These are phyloP conservation scores for Enhydra lutris DNA, from an alignment of 2,113 vertebrate genomes.

Conservation along the genomic window DNA sequence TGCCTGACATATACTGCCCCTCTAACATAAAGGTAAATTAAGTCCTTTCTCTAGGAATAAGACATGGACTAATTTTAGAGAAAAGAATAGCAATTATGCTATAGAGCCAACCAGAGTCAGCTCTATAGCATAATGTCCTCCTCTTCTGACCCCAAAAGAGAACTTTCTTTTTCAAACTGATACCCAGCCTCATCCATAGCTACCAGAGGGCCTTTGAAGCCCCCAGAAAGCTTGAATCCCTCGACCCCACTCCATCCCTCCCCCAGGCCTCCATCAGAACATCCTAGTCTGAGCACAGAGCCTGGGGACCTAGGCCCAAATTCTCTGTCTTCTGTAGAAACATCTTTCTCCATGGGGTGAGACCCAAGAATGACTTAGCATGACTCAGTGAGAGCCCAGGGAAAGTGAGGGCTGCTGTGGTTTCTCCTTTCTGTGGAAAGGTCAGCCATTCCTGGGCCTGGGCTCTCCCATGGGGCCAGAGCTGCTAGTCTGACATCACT, in stretches of 20 bases:
- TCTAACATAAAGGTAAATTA: background rate
- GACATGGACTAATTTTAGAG: background rate
- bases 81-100: background rate
- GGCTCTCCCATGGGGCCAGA: background rate
- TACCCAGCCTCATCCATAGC: background rate
- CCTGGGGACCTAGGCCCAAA: background rate
- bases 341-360: background rate
- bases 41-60: background rate
- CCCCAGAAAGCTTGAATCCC: background rate
- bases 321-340: background rate
- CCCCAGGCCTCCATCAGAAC: background rate
- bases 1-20: background rate
- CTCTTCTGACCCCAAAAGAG: background rate
- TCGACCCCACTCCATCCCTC: background rate
- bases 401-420: conserved; percentile 51
- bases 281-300: background rate
- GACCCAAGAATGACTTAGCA: conserved; percentile 8
- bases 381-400: conserved; percentile 29
- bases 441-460: conserved; percentile 13
- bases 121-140: background rate
- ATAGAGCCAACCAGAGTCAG: background rate
- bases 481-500: background rate
- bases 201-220: background rate
- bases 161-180: background rate
- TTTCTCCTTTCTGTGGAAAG: conserved; percentile 53